Evolutionary conservation across 2,113 vertebrate genomes (phyloP).

Genomic region (Albula glossodonta): DNA sequence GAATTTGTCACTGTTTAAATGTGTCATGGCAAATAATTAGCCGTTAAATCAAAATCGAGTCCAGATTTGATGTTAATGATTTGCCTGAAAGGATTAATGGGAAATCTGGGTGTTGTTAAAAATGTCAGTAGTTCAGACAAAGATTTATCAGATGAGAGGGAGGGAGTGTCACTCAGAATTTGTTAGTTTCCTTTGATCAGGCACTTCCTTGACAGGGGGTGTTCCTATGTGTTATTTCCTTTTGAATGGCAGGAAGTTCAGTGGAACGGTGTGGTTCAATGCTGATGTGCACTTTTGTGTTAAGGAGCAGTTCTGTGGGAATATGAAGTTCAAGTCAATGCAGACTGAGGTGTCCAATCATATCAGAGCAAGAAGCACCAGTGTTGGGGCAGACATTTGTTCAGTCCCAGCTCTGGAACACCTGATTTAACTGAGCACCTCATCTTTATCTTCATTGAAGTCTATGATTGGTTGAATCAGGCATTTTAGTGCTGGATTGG

Average conservation of each 20-base stretch:
- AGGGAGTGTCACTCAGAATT: not conserved
- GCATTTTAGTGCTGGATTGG: no score
- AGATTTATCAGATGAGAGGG: not conserved
- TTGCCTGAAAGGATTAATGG: not conserved
- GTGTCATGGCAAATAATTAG: not conserved
- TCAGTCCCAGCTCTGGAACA: no score
- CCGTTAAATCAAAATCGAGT: not conserved
- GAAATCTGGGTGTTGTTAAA: not conserved
- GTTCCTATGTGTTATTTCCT: not conserved
- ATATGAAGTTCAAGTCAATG: no score
- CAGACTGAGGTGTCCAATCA: no score
- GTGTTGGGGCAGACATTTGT: no score
- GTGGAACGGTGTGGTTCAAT: not conserved
- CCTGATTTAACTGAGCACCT: no score
- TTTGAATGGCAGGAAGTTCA: not conserved
- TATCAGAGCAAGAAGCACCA: no score
- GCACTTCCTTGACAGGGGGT: not conserved
- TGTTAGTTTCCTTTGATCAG: not conserved
- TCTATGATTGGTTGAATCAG: not conserved
- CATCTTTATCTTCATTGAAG: no score
- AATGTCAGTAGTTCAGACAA: not conserved
- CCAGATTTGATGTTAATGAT: not conserved
- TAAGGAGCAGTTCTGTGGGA: not conserved
- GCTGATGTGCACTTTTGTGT: not conserved
- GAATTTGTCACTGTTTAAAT: not conserved